phyloP scores from a whole-genome alignment of 2,113 vertebrate genomes.

The Marmota monax region DNA sequence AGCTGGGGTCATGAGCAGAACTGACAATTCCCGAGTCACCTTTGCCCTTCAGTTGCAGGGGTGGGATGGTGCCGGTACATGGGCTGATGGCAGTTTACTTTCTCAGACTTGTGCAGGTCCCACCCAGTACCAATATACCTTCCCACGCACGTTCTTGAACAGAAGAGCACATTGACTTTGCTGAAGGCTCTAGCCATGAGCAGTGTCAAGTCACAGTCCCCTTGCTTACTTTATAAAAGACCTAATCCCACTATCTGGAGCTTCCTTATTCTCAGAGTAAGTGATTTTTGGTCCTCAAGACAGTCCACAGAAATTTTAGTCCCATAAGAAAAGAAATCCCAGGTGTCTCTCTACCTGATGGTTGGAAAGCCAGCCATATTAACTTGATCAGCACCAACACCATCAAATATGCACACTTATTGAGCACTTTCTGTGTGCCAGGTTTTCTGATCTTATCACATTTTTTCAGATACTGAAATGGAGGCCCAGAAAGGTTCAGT shows the following conservation, averaged over 20 bases:
- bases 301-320: not conserved
- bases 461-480: not conserved
- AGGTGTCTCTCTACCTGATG: too few species aligned
- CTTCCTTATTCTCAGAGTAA: not conserved
- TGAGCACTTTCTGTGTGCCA: not conserved
- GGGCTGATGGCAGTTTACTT: not conserved
- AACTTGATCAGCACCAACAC: not conserved
- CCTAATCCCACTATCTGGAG: not conserved
- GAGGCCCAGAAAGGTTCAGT: not conserved
- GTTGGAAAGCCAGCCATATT: not conserved
- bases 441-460: not conserved
- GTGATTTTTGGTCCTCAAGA: not conserved
- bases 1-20: too few species aligned
- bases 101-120: not conserved
- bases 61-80: fast-evolving
- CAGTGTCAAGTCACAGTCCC: not conserved
- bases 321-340: too few species aligned
- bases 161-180: not conserved
- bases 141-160: not conserved
- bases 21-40: not conserved
- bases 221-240: not conserved
- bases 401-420: too few species aligned
- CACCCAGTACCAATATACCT: not conserved
- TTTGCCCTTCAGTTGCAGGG: not conserved
- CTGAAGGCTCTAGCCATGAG: not conserved